A percentile compares a stretch with the other conserved stretches of the same genome.
Conservation (phyloP, 1,140 invertebrate species). For the Calephelis nemesis region DNA sequence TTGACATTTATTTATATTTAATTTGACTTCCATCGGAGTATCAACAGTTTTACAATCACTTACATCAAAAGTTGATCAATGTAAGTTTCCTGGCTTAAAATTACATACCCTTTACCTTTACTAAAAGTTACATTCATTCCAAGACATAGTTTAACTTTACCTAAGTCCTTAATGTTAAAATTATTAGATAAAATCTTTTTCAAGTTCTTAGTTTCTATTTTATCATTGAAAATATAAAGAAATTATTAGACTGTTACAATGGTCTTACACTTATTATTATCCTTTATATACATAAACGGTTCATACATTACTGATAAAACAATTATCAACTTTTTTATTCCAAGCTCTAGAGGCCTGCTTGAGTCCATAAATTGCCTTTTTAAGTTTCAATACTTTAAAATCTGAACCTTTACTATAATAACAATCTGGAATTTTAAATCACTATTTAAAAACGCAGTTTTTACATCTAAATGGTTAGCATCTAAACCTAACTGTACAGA, state of each 20-base stretch:
- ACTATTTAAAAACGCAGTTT: constrained; percentile 65
- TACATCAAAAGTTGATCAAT: constrained; percentile 16
- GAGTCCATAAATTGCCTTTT: constrained; percentile 34
- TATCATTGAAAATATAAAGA: constrained; percentile 50
- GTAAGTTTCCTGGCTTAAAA: constrained; percentile 12
- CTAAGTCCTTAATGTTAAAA: constrained; percentile 12
- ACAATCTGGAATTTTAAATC: constrained; percentile 37
- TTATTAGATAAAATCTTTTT: constrained; percentile 14
- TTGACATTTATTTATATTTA: constrained; percentile 3
- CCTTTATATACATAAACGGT: constrained; percentile 47
- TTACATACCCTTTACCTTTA: constrained; percentile 8
- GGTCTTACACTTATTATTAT: constrained; percentile 31
- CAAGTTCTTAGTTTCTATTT: constrained; percentile 4
- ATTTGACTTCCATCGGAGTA: constrained; percentile 16
- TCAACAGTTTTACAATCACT: constrained; percentile 12
- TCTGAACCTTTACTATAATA: constrained; percentile 12
- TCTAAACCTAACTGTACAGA: constrained; percentile 43
- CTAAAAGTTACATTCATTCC: constrained; percentile 12
- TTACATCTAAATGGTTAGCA: constrained; percentile 35
- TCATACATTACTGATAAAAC: too few relatives aligned
- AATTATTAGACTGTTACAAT: constrained; percentile 54
- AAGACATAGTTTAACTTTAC: constrained; percentile 6
- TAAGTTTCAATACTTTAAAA: constrained; percentile 30
- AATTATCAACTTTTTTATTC: constrained; percentile 19
- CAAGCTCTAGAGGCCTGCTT: constrained; percentile 22